Percentiles rank a stretch among this genome's conserved stretches.
Conservation (phyloP, 2,888 invertebrate genomes). For the Pristionchus exspectatus region DNA sequence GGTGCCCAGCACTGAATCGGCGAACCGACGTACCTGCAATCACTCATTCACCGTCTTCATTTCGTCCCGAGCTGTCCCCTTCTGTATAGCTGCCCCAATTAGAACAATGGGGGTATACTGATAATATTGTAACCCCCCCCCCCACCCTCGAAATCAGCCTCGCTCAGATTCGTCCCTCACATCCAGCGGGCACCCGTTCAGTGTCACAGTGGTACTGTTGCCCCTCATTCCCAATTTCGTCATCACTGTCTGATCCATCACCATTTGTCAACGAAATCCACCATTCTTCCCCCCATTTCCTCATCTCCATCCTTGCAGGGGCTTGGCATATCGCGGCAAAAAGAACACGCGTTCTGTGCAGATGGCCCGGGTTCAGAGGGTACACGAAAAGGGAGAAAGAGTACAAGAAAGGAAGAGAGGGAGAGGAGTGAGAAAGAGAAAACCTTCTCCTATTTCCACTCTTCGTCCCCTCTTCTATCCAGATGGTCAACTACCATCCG, state of each 20-base stretch:
- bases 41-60: not conserved
- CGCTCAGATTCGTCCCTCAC: no score
- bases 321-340: not conserved
- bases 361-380: not conserved
- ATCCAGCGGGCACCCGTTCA: no score
- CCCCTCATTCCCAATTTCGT: no score
- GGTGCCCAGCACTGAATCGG: constrained; percentile 74
- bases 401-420: not conserved
- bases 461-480: not conserved
- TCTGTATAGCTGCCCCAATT: not conserved
- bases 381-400: no score
- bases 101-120: no score
- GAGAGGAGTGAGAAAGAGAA: not conserved
- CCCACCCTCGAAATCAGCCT: no score
- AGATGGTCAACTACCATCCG: not conserved
- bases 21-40: constrained; percentile 72
- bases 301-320: not conserved
- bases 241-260: no score
- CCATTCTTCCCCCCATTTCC: no score
- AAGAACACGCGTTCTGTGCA: not conserved
- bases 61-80: not conserved
- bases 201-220: no score
- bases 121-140: no score
- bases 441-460: constrained; percentile 17
- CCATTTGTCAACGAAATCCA: no score